Percentiles rank a stretch among this genome's conserved stretches.
These are phyloP conservation scores for Invenusta paracnida DNA, from an alignment of 2,888 invertebrate genomes.

Conservation along the genomic window DNA sequence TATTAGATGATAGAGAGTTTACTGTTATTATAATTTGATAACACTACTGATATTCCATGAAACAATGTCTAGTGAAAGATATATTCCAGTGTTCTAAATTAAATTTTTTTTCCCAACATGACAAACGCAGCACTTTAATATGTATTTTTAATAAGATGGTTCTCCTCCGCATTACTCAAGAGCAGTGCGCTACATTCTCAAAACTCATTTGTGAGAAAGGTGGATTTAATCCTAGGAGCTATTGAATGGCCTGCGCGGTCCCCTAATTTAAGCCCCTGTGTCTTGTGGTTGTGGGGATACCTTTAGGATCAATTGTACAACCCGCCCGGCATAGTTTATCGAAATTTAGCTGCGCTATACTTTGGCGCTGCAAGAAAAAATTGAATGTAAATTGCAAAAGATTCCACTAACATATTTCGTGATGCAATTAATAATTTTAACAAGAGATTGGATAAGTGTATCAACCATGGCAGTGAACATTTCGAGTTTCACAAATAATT, in stretches of 20 bases:
- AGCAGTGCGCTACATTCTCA: background rate
- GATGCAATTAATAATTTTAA: background rate
- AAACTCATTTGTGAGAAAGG: background rate
- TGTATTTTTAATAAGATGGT: background rate
- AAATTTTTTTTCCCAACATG: background rate
- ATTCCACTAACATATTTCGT: background rate
- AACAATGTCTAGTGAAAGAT: no score
- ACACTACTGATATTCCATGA: background rate
- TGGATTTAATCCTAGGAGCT: background rate
- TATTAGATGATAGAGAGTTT: no score
- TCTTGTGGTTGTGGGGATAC: background rate
- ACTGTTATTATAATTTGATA: no score
- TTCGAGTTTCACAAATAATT: background rate
- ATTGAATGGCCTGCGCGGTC: background rate
- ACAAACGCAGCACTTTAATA: background rate
- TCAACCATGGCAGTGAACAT: no score
- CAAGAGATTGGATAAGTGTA: background rate
- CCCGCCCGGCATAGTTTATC: background rate
- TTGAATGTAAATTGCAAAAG: no score
- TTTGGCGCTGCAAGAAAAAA: no score
- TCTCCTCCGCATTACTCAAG: background rate
- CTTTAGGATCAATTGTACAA: background rate
- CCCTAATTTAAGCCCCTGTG: background rate
- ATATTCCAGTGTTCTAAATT: background rate
- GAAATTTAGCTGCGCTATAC: background rate